Evolutionary conservation across 2,888 invertebrate species (phyloP), one percentile per base, ranked within the genome.

Genomic region (Drosophila pullipes): DNA sequence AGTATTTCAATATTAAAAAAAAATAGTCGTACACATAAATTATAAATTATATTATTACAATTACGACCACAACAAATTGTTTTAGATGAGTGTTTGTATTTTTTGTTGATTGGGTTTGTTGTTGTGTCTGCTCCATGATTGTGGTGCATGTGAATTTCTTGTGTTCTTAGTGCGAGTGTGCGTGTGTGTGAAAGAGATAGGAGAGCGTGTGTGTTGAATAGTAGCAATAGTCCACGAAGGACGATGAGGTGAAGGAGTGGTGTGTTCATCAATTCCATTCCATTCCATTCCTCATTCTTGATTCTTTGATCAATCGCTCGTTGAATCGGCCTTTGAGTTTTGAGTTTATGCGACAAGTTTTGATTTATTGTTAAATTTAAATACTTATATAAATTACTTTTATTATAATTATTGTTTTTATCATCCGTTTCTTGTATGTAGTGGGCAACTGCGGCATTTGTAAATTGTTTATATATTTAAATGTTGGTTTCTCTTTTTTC

Each of bases 401-500:
- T 85, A 85, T 90, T 88, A 86, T 86, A 85, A 86, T 90, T 86
- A 90, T 90, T 90, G 85, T 90, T 90, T 84, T 72, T 75, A 68
- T 81, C 76, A 71, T 86, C 66, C 66, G 63, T 79, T 77, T 76
- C 73, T 81, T 85, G 75, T 77, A 75, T 87, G 80, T 79, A 78
- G 84, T 83, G 89, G 90, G 85, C 88, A 89, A 89, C 91, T 90
- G 87, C 83, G 88, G 90, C 90, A 87, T 87, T 89, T 87, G 90
- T 90, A 90, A 84, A 88, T 78, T 89, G 47, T 47, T 72, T 79
- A 77, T 78, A 89, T 86, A 82, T 78, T 85, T 90, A 78, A 90
- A 89, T 84, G 82, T 86, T 87, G 74, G 33, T 60, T 69, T 64
- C 28, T 69, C 52, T 33, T 41, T 55, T 58, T 74, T 44, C 13